Conservation (phyloP, 1,140 invertebrate genomes). For the Palaemon carinicauda region DNA sequence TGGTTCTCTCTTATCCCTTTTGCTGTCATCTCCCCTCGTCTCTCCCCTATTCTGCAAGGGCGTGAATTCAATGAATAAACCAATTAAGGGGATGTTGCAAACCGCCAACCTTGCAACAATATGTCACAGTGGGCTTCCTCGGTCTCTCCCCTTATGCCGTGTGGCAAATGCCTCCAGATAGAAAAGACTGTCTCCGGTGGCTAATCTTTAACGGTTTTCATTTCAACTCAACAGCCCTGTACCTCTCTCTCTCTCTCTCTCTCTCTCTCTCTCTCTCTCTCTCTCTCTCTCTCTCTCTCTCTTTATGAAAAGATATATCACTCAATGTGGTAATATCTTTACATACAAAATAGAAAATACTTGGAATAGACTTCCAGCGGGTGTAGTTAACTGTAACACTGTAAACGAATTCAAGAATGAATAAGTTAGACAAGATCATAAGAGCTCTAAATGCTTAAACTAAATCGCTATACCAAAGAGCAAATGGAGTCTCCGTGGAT, state of each 20-base stretch:
- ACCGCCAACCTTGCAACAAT: slow-evolving; percentile 36
- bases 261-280: not conserved
- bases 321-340: too few species aligned
- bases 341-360: too few species aligned
- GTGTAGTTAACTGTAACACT: too few species aligned
- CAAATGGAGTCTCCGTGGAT: too few species aligned
- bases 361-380: too few species aligned
- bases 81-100: slow-evolving; percentile 46
- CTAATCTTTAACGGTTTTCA: too few species aligned
- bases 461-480: too few species aligned
- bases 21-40: not conserved
- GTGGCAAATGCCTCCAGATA: not conserved
- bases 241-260: not conserved
- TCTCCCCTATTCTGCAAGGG: slow-evolving; percentile 16
- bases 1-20: not conserved
- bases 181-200: too few species aligned
- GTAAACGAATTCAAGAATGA: too few species aligned
- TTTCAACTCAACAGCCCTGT: not conserved
- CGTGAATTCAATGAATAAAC: slow-evolving; percentile 51
- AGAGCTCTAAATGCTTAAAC: too few species aligned
- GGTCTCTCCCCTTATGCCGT: not conserved
- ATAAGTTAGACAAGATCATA: too few species aligned
- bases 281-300: not conserved
- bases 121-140: not conserved
- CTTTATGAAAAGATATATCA: too few species aligned